Evolutionary conservation across 2,113 vertebrate genomes (phyloP).

Genomic region (Chroicocephalus ridibundus): DNA sequence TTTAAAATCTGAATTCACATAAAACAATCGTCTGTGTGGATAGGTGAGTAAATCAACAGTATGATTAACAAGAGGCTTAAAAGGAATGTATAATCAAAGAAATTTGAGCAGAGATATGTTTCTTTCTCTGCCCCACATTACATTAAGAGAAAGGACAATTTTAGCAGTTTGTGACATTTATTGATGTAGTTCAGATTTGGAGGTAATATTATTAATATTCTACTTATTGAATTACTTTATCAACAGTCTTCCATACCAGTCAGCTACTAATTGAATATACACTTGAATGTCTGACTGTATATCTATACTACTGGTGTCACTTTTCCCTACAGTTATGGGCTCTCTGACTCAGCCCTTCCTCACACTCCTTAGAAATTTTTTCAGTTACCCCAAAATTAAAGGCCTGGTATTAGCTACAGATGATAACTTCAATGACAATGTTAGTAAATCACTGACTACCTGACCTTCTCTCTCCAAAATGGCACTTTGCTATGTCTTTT

Average conservation of each 20-base stretch:
- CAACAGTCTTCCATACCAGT: fast-evolving
- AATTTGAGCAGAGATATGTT: not conserved
- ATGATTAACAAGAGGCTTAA: not conserved
- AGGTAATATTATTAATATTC: not conserved
- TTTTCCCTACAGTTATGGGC: not conserved
- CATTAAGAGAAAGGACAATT: not conserved
- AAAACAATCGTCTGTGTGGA: not conserved
- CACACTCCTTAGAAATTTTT: not conserved
- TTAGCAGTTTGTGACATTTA: not conserved
- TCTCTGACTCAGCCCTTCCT: not conserved
- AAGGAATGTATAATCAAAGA: not conserved
- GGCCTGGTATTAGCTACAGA: not conserved
- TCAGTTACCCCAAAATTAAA: not conserved
- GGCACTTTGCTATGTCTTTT: not conserved
- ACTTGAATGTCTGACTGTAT: not conserved
- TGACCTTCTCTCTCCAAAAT: not conserved
- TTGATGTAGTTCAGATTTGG: not conserved
- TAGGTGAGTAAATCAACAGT: not conserved
- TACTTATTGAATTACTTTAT: not conserved
- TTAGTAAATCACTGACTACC: not conserved
- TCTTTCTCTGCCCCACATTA: not conserved
- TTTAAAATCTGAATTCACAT: not conserved
- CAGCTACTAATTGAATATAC: not conserved
- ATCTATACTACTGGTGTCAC: not conserved
- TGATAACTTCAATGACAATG: not conserved